Evolutionary conservation across 2,888 invertebrate species (phyloP), one percentile per base, ranked within the genome.

Genomic region (Amiota minor): DNA sequence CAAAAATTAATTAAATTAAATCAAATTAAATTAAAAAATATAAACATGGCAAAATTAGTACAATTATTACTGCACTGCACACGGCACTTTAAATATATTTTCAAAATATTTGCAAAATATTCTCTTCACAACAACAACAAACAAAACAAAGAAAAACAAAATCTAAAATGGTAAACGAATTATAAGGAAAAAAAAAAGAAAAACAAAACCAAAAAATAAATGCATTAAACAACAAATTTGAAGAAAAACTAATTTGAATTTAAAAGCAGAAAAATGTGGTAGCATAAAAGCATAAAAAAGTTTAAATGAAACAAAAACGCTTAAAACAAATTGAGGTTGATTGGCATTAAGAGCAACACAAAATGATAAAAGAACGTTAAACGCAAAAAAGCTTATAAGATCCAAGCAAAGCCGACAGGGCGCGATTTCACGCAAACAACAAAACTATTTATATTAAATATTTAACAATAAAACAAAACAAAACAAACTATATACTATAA

Each of bases 321-420:
- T 82, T 80, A 85, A 80, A 81, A 74, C 35, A 35, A 80, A 81
- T 83, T 83, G 82, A 86, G 88, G 88, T 87, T 87, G 87, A 87
- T 88, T 87, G 87, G 88, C 87, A 88, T 88, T 86, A 82, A 84
- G 85, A 81, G 79, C 77, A 71, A 75, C 49, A 68, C 45, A 67
- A 64, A 68, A 62, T 71, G 71, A 61, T 12, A 46, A 72, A 73
- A 68, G 72, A 62, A 78, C 75, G 76, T 76, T 75, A 76, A 83
- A 65, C 47, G 65, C 59, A 72, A 53, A 53, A 64, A 64, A 35
- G 64, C 49, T 45, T 55, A 55, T 35, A 18, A 46, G 45, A 55
- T 20, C 59, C 35, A 64, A 23, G 50, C 47, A 70, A 75, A 81
- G 88, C 87, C 87, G 87, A 86, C 88, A 88, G 88, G 87, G 87